Percentiles rank a stretch among this genome's conserved stretches.
Evolutionary conservation across 2,888 invertebrate species (phyloP).

Genomic region (Tigriopus californicus): DNA sequence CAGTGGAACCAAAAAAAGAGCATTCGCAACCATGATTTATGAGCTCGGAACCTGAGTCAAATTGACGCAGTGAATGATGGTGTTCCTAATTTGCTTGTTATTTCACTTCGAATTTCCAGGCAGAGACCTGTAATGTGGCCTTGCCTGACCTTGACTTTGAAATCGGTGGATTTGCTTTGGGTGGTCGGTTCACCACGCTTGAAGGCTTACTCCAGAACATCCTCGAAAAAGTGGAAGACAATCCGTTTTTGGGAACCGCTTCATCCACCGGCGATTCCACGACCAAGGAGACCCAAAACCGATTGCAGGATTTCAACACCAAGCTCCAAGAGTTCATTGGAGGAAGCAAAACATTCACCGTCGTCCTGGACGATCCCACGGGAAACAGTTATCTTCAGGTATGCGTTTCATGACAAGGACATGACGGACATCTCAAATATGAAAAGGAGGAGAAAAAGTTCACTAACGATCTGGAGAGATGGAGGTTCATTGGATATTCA

Average conservation of each 20-base stretch:
- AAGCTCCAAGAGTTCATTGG: slow-evolving; percentile 46
- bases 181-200: slow-evolving; percentile 83
- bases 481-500: too few relatives aligned
- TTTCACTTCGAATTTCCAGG: slow-evolving; percentile 29
- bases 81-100: background rate
- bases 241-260: slow-evolving; percentile 23
- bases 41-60: too few relatives aligned
- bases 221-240: slow-evolving; percentile 29
- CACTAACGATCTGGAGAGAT: too few relatives aligned
- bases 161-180: slow-evolving; percentile 62
- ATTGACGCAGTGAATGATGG: too few relatives aligned
- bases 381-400: slow-evolving; percentile 88
- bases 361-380: slow-evolving; percentile 85
- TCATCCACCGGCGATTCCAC: slow-evolving; percentile 43
- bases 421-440: too few relatives aligned
- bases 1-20: too few relatives aligned
- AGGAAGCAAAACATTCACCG: slow-evolving; percentile 42
- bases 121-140: slow-evolving; percentile 54
- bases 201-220: slow-evolving; percentile 70
- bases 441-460: too few relatives aligned
- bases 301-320: slow-evolving; percentile 42
- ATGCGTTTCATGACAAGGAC: slow-evolving; percentile 10
- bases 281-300: slow-evolving; percentile 33
- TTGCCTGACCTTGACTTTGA: slow-evolving; percentile 78
- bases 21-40: too few relatives aligned